A percentile compares a stretch with the other conserved stretches of the same genome.
Conservation (phyloP, 2,797 vertebrate genomes). For the Cyprinodon diabolis region DNA sequence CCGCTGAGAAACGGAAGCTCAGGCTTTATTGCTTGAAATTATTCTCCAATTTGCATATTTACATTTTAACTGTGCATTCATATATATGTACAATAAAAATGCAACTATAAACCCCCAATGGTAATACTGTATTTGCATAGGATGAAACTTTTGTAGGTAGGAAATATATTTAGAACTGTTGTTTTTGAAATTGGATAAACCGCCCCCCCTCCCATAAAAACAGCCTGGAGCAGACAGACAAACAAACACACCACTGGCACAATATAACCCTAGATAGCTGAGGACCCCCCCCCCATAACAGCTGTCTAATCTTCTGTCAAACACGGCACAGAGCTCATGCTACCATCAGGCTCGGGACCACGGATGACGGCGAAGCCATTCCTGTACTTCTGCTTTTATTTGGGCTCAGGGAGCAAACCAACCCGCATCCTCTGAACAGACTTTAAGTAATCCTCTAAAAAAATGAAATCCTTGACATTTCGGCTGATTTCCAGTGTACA, state of each 20-base stretch:
- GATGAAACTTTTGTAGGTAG: slow-evolving; percentile 39
- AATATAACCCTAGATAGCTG: slow-evolving; percentile 47
- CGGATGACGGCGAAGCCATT: slow-evolving; percentile 40
- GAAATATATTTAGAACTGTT: slow-evolving; percentile 49
- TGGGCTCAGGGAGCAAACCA: slow-evolving; percentile 36
- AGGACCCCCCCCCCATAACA: slow-evolving; percentile 35
- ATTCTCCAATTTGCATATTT: slow-evolving; percentile 19
- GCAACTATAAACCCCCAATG: slow-evolving; percentile 16
- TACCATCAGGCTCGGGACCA: slow-evolving; percentile 39
- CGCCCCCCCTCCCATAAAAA: slow-evolving; percentile 34
- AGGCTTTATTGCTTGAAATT: slow-evolving; percentile 11
- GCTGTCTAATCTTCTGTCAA: slow-evolving; percentile 71
- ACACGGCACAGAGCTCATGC: slow-evolving; percentile 43
- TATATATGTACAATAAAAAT: slow-evolving; percentile 19
- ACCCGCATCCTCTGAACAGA: slow-evolving; percentile 40
- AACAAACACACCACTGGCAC: slow-evolving; percentile 9
- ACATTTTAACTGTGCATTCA: slow-evolving; percentile 14
- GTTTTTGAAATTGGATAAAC: slow-evolving; percentile 58
- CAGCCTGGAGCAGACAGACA: slow-evolving; percentile 13
- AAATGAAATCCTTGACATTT: slow-evolving; percentile 61
- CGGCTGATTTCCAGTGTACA: slow-evolving; percentile 50
- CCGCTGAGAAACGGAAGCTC: slow-evolving; percentile 21
- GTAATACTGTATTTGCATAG: slow-evolving; percentile 43
- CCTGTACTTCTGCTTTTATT: slow-evolving; percentile 49
- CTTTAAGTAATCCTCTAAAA: slow-evolving; percentile 56